These are phyloP conservation scores for Cirrhinus mrigala DNA, from an alignment of 2,797 vertebrate genomes.

Conservation along the genomic window DNA sequence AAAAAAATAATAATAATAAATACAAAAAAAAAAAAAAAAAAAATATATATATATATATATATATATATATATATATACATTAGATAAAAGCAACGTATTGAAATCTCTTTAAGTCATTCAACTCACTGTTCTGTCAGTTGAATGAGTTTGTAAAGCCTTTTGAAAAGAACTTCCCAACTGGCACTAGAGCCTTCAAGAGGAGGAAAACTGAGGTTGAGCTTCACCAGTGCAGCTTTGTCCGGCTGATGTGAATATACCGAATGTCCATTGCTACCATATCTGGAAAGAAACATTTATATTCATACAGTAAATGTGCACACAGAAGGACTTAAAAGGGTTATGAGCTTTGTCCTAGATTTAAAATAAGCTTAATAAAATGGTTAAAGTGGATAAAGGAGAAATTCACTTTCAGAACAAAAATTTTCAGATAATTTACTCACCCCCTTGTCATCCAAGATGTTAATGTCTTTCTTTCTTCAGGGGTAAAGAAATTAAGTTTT, in stretches of 20 bases:
- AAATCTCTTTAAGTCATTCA: no score
- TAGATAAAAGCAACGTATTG: no score
- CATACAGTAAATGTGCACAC: not conserved
- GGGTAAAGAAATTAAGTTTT: no score
- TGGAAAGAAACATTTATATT: not conserved
- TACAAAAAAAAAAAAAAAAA: no score
- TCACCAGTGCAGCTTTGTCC: constrained; percentile 7
- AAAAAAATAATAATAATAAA: no score
- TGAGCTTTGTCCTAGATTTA: not conserved
- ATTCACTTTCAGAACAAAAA: no score
- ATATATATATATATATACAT: no score
- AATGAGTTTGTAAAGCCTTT: not conserved
- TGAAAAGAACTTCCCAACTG: constrained; percentile 17
- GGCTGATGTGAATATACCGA: not conserved
- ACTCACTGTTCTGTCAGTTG: constrained; percentile 25
- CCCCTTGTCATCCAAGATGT: no score
- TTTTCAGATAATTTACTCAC: no score
- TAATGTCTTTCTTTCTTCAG: no score
- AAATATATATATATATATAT: no score
- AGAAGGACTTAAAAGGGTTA: not conserved
- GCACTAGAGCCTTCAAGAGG: constrained; percentile 5
- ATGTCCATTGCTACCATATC: not conserved
- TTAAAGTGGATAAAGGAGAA: not conserved
- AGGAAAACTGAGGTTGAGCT: constrained; percentile 21
- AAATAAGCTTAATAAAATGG: not conserved